phyloP scores from a whole-genome alignment of 2,113 vertebrate species.

The Eptatretus burgeri region DNA sequence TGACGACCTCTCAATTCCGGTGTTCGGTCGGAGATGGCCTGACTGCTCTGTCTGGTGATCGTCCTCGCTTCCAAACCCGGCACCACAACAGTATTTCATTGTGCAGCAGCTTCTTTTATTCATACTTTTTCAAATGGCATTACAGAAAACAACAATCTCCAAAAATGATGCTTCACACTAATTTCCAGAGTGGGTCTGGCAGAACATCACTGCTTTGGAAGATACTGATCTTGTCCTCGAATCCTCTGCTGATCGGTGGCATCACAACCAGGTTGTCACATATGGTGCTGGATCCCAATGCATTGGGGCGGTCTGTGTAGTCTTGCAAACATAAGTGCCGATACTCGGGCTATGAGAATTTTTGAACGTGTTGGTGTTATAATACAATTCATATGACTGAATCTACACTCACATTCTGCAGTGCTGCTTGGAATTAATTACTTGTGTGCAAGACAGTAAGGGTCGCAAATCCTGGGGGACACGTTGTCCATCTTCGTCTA shows the following conservation, averaged over 20 bases:
- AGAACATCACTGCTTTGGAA: neutral
- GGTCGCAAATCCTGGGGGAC: slow-evolving; percentile 3
- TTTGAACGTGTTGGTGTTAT: neutral
- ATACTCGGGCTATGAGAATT: no score
- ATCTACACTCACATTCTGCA: neutral
- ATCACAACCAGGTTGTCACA: neutral
- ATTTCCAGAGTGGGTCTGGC: slow-evolving; percentile 5
- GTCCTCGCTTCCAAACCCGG: no score
- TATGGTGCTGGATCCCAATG: neutral
- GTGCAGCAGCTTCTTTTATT: neutral
- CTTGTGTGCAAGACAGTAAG: neutral
- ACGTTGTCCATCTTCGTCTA: neutral
- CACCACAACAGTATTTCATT: slow-evolving; percentile 5
- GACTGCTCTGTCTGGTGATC: no score
- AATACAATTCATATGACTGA: neutral
- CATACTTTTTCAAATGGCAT: neutral
- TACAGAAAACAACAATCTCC: neutral
- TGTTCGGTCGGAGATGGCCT: no score
- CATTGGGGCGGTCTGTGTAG: no score
- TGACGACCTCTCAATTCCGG: no score
- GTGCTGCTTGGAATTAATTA: slow-evolving; percentile 5
- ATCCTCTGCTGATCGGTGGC: slow-evolving; percentile 3
- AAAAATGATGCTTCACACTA: neutral
- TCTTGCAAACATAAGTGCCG: no score
- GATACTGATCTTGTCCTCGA: neutral